Conservation (phyloP, 2,797 vertebrate genomes). For the Pygocentrus nattereri region DNA sequence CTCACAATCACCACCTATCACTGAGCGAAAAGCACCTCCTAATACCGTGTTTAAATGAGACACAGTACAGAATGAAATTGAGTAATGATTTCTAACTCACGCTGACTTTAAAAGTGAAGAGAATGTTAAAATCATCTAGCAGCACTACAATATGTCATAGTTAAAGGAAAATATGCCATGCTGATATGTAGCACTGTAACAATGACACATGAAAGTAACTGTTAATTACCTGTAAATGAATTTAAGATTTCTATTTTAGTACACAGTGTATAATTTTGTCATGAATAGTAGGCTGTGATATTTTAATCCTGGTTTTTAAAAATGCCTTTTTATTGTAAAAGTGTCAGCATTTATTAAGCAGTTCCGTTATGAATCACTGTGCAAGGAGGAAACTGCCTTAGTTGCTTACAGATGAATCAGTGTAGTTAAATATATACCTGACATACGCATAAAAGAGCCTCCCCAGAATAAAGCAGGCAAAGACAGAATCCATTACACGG, state of each 20-base stretch:
- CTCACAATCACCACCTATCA: background rate
- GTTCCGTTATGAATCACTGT: constrained; percentile 17
- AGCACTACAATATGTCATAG: background rate
- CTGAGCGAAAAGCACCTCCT: too few species aligned
- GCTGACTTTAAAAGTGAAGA: background rate
- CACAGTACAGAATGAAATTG: background rate
- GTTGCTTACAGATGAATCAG: constrained; percentile 69
- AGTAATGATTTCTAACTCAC: background rate
- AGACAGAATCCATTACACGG: constrained; percentile 84
- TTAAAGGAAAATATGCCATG: background rate
- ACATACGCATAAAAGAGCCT: constrained; percentile 66
- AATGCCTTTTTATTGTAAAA: constrained; percentile 2
- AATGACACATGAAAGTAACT: background rate
- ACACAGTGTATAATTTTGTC: background rate
- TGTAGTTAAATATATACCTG: constrained; percentile 80
- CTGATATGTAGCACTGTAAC: background rate
- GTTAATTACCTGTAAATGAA: background rate
- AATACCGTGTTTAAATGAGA: background rate
- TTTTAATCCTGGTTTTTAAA: background rate
- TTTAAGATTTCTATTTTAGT: constrained; percentile 16
- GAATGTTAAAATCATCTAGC: background rate
- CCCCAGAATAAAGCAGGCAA: constrained; percentile 66
- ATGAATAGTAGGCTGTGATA: background rate
- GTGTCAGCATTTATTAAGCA: background rate
- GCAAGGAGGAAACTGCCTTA: constrained; percentile 52